Evolutionary conservation across 2,888 invertebrate genomes (phyloP), one percentile per base, ranked within the genome.

Genomic region (Hemicrepidius hirtus): DNA sequence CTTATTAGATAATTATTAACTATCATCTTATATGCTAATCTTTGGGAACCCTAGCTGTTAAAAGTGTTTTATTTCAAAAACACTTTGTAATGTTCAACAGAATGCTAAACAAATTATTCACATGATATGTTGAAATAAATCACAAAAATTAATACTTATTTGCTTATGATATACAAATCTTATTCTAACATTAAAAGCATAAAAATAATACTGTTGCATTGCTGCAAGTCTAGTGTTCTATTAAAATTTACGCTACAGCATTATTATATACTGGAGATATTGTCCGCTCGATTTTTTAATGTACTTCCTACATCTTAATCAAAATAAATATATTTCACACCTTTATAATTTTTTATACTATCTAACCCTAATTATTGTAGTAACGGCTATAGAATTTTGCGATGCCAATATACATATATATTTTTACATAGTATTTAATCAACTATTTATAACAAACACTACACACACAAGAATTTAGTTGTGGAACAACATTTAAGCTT

Each of bases 51-150:
- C 73, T 73, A 69, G 73, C 73, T 50, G 69, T 65, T 60, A 18
- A 32, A n/a, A 55, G 69, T 70, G 65, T 69, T 66, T 65, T 49
- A 28, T 13, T 68, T 16, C 20, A 69, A 73, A 69, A 73, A 69
- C 73, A 70, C 73, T 70, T 44, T 16, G 60, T 32, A 73, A 73
- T 44, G 40, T 35, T 63, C 13, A 69, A 73, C 28, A 24, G 4
- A 59, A 62, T 40, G 20, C 24, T 60, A 71, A 71, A 46, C 18
- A 71, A 71, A 65, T 55, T 55, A 69, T 57, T 24, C 16, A 35
- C 60, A 65, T 73, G 73, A 73, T 73, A 73, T 73, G 73, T 73
- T 6, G 49, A 73, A 65, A 73, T 53, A 69, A 73, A 73, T 73
- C 73, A 73, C 73, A 70, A 68, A 73, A 65, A 40, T 37, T 44